Percentiles rank a stretch among this genome's conserved stretches.
phyloP scores from a whole-genome alignment of 2,797 vertebrate species.

The Onychomys leucogaster region DNA sequence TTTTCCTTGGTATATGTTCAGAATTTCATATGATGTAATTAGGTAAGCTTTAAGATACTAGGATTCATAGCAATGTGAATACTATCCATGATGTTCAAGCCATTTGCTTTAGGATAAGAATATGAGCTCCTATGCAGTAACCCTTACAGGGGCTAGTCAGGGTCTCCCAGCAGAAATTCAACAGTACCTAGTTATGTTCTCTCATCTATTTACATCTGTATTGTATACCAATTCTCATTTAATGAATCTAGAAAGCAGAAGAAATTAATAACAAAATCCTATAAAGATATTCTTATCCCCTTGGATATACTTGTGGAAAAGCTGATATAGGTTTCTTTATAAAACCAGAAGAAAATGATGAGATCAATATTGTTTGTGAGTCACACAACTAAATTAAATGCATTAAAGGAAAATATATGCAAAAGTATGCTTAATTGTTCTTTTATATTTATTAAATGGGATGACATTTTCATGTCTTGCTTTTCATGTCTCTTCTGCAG shows the following conservation, averaged over 20 bases:
- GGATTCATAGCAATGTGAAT: neutral
- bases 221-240: conserved; percentile 35
- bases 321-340: neutral
- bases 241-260: conserved; percentile 68
- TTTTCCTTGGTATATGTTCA: conserved; percentile 46
- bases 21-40: conserved; percentile 8
- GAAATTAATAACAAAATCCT: neutral
- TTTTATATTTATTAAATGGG: conserved; percentile 65
- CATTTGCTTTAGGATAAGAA: conserved; percentile 46
- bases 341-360: conserved; percentile 16
- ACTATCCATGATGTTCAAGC: neutral
- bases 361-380: conserved; percentile 82
- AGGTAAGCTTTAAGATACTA: conserved; percentile 11
- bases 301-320: conserved; percentile 46
- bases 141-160: neutral
- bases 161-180: conserved; percentile 50
- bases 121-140: conserved; percentile 40
- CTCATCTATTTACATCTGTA: conserved; percentile 57
- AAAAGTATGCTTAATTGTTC: conserved; percentile 34
- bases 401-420: conserved; percentile 88
- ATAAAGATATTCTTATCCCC: neutral
- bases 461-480: conserved; percentile 33
- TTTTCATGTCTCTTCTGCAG: conserved; percentile 36
- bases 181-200: conserved; percentile 47
- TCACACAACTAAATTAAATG: conserved; percentile 78